phyloP scores from a whole-genome alignment of 2,797 vertebrate species.

The Onychomys arenicola region DNA sequence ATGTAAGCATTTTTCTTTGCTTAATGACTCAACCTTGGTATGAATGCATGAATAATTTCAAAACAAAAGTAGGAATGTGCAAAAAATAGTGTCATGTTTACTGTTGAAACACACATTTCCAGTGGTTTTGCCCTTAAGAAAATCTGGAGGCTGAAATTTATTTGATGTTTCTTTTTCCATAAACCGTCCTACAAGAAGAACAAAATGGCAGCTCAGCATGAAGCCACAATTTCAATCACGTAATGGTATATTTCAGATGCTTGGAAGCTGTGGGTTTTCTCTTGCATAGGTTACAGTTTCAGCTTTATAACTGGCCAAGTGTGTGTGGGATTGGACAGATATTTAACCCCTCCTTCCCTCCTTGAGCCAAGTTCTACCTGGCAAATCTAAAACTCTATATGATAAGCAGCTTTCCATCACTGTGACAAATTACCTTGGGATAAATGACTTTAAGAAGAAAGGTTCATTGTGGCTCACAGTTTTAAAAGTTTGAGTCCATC shows the following conservation, averaged over 20 bases:
- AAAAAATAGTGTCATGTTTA: conserved; percentile 58
- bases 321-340: conserved; percentile 32
- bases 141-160: conserved; percentile 11
- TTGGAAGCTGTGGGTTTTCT: conserved; percentile 57
- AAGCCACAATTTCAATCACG: conserved; percentile 14
- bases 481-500: too few species aligned
- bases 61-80: conserved; percentile 63
- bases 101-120: conserved; percentile 38
- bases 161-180: neutral
- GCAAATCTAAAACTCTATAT: neutral
- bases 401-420: neutral
- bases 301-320: conserved; percentile 33
- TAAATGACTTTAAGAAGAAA: neutral
- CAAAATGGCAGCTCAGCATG: conserved; percentile 38
- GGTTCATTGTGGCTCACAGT: neutral
- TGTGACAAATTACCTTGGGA: neutral
- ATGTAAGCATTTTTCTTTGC: conserved; percentile 44
- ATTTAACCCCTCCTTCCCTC: conserved; percentile 45
- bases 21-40: neutral
- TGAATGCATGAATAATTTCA: neutral
- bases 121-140: conserved; percentile 54
- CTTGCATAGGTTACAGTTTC: conserved; percentile 18
- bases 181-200: conserved; percentile 5
- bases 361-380: conserved; percentile 7
- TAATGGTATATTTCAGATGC: conserved; percentile 46